A percentile compares a stretch with the other conserved stretches of the same genome.
Evolutionary conservation across 2,113 vertebrate genomes (phyloP).

Genomic region (Coturnix japonica): DNA sequence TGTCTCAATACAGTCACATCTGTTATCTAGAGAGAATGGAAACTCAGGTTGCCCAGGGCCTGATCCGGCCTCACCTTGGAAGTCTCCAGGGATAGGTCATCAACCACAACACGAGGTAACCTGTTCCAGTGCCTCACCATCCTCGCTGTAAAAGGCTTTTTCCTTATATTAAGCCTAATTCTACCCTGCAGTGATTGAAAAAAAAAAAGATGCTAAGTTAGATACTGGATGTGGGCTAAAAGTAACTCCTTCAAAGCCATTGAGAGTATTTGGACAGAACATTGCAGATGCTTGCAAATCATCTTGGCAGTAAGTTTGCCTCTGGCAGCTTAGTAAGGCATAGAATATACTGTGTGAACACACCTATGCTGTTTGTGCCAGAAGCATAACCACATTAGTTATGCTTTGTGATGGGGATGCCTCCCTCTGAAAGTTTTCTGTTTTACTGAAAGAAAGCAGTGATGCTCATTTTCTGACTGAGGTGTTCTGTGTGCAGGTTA

Average conservation of each 20-base stretch:
- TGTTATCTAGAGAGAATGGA: background rate
- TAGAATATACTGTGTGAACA: background rate
- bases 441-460: too few relatives aligned
- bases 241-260: background rate
- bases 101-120: too few relatives aligned
- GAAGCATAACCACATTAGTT: background rate
- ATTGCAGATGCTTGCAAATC: background rate
- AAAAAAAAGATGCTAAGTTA: background rate
- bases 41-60: background rate
- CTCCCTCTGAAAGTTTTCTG: too few relatives aligned
- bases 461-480: background rate
- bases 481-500: slow-evolving; percentile 77
- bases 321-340: background rate
- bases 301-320: background rate
- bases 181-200: background rate
- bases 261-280: background rate
- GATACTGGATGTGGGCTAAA: background rate
- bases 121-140: too few relatives aligned
- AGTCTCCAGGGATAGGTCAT: too few relatives aligned
- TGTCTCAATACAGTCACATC: background rate
- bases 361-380: background rate
- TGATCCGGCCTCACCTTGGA: too few relatives aligned
- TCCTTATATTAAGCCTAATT: too few relatives aligned
- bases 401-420: background rate
- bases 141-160: too few relatives aligned